Percentiles rank a stretch among this genome's conserved stretches.
phyloP scores from a whole-genome alignment of 2,888 invertebrate species.

The Heliconius sara region DNA sequence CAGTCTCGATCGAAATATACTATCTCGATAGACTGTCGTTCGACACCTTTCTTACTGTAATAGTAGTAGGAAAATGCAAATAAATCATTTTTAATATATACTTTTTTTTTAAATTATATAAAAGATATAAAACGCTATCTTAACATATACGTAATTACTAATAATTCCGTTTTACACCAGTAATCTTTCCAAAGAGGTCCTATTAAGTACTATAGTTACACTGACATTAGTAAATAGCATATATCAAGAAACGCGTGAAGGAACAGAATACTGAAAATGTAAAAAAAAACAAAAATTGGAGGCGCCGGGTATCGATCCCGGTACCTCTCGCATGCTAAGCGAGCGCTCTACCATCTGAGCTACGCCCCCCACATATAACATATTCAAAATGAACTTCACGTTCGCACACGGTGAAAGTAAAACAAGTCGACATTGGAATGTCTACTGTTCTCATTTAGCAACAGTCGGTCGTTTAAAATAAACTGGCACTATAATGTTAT shows the following conservation, averaged over 20 bases:
- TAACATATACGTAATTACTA: no score
- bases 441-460: slow-evolving; percentile 27
- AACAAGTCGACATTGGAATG: slow-evolving; percentile 22
- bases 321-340: slow-evolving; percentile 85
- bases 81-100: no score
- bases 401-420: slow-evolving; percentile 15
- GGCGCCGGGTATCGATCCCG: slow-evolving; percentile 84
- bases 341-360: slow-evolving; percentile 84
- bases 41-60: no score
- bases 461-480: slow-evolving; percentile 20
- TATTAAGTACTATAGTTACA: not conserved
- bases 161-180: no score
- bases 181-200: no score
- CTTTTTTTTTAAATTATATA: no score
- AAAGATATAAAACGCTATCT: no score
- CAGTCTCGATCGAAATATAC: no score
- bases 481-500: not conserved
- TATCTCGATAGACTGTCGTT: no score
- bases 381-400: not conserved
- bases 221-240: not conserved
- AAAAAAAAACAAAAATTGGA: slow-evolving; percentile 57
- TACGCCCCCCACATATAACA: slow-evolving; percentile 8
- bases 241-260: not conserved
- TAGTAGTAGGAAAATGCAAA: no score
- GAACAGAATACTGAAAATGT: not conserved